Evolutionary conservation across 2,113 vertebrate species (phyloP).

Genomic region (Natator depressus): DNA sequence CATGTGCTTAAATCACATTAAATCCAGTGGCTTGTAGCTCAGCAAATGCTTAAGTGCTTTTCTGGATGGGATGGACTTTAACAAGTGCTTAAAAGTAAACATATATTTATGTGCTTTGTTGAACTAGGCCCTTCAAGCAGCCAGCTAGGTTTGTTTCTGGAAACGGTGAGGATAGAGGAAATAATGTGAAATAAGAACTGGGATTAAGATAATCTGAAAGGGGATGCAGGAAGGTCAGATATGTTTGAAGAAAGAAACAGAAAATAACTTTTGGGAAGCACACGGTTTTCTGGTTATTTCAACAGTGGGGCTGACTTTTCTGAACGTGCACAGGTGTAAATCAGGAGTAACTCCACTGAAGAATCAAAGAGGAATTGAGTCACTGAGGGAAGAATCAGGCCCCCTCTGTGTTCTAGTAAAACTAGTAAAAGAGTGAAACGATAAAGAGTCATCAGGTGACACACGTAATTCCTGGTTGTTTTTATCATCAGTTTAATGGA

Average conservation of each 20-base stretch:
- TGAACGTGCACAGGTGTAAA: not conserved
- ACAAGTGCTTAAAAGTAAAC: not conserved
- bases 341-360: not conserved
- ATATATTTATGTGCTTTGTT: not conserved
- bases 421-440: not conserved
- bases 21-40: not conserved
- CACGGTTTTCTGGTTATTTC: not conserved
- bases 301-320: not conserved
- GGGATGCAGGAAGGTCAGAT: not conserved
- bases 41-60: accelerated
- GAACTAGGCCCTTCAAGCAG: not conserved
- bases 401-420: not conserved
- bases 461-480: not conserved
- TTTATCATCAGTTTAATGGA: not conserved
- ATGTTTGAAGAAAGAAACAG: not conserved
- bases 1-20: not conserved
- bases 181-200: not conserved
- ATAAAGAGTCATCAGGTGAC: not conserved
- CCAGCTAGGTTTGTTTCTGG: not conserved
- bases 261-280: not conserved
- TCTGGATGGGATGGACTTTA: not conserved
- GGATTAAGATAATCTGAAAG: not conserved
- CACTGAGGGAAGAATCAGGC: not conserved
- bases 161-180: not conserved
- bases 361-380: not conserved